Percentiles rank a stretch among this genome's conserved stretches.
phyloP scores from a whole-genome alignment of 1,140 invertebrate genomes.

The Triops cancriformis region DNA sequence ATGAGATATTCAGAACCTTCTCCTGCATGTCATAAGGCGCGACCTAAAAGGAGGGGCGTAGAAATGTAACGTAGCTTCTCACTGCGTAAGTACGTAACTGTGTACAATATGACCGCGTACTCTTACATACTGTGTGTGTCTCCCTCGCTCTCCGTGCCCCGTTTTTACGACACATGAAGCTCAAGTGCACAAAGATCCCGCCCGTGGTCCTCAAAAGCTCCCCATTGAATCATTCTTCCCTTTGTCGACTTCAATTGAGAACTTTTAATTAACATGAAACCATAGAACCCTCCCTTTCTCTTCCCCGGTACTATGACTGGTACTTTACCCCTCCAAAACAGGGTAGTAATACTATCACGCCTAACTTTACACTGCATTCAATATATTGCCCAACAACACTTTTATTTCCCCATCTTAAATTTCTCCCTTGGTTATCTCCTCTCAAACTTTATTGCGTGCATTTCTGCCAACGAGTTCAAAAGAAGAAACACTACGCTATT shows the following conservation, averaged over 20 bases:
- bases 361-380: background rate
- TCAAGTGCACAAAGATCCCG: background rate
- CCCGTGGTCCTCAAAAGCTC: background rate
- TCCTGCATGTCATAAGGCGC: background rate
- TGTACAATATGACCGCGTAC: background rate
- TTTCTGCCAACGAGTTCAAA: no score
- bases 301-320: no score
- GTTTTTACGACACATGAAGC: background rate
- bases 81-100: background rate
- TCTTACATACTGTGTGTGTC: background rate
- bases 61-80: background rate
- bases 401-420: no score
- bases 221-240: background rate
- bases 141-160: no score
- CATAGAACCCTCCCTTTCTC: background rate
- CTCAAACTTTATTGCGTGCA: no score
- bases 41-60: background rate
- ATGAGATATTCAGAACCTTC: background rate
- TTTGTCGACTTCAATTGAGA: background rate
- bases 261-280: slow-evolving; percentile 2
- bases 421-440: no score
- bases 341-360: background rate
- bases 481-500: no score
- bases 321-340: no score
- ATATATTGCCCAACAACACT: no score